Evolutionary conservation across 2,113 vertebrate species (phyloP), one percentile per base, ranked within the genome.

Genomic region (Nothobranchius kuhntae): DNA sequence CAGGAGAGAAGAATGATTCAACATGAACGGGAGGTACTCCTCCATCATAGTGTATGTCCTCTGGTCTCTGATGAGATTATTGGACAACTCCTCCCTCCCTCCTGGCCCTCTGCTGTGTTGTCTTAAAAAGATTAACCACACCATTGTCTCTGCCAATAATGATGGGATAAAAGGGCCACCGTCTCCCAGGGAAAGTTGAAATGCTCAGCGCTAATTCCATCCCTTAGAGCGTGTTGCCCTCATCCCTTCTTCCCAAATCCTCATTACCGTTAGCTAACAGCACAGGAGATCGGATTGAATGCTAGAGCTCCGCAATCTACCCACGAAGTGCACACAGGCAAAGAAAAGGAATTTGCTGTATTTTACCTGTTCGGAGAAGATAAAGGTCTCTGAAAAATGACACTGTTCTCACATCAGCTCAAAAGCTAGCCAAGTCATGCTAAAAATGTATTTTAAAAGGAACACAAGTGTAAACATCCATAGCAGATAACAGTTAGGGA

Each of bases 101-200:
- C 69, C 68, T 40, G 70, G 60, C 68, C 58, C 52, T 55, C 59
- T 8, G 38, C 80, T 65, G 78, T 71, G 83, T 87, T 86, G 80
- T 83, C 74, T 85, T 83, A 75, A 78, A 85, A 74, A 87, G 89
- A 87, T 90, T 85, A 89, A 82, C 82, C 82, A 83, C 85, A 61
- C 72, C 65, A 86, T 85, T 85, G 89, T 90, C 80, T 84, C 61
- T 5, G 63, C 77, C 78, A 78, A 80, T 86, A 87, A 86, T 77
- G 87, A 78, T 0, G 48, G 86, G 75, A 85, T 86, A 79, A 83
- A 86, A 86, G 72, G 69, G 21, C 61, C 68, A 17, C 60, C 63
- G 83, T 71, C 83, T 87, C 75, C 36, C 64, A 78, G 85, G 75
- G 69, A 82, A 71, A 75, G 65, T 67, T 61, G 64, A 83, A 86